Evolutionary conservation across 1,140 invertebrate genomes (phyloP), one percentile per base, ranked within the genome.

Genomic region (Oryctes rhinoceros): DNA sequence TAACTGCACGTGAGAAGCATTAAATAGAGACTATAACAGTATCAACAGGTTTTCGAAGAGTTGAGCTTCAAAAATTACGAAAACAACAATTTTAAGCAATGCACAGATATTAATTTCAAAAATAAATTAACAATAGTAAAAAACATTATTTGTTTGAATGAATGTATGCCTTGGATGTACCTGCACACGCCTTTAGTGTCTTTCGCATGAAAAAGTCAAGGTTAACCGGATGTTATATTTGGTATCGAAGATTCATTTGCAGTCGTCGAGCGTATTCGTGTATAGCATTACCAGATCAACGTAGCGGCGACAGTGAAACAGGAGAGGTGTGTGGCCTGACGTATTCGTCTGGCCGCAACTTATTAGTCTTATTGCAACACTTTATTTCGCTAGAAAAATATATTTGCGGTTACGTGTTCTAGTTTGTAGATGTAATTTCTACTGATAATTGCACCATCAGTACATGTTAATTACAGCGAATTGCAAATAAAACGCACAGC

Each of bases 311-410:
- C 53, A 59, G 53, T 59, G 53, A 59, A 59, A 59, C 15, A 59
- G 18, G 53, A 59, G 53, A 59, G 53, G 53, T 59, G 53, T 59
- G 53, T 59, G 13, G 53, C 53, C 53, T 59, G 53, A 59, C 53
- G 18, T 59, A 1, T 15, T 53, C n/a, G 18, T 44, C 39, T 44
- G 39, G 9, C 9, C 49, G 49, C 15, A 18, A 59, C 5, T 0
- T 59, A 59, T 59, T 59, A 15, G n/a, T n/a, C n/a, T n/a, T n/a
- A n/a, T n/a, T n/a, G n/a, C 11, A 59, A 18, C 39, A 44, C 0
- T 10, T 59, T 18, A 18, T 53, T 15, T 59, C 18, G 53, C 53
- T 59, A 6, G 53, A 59, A n/a, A 59, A 59, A 59, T 18, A 59
- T 59, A 59, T 59, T 59, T 59, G n/a, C 53, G 53, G 53, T 59